Evolutionary conservation across 2,888 invertebrate genomes (phyloP).

Genomic region (Pseudanteris insignis): DNA sequence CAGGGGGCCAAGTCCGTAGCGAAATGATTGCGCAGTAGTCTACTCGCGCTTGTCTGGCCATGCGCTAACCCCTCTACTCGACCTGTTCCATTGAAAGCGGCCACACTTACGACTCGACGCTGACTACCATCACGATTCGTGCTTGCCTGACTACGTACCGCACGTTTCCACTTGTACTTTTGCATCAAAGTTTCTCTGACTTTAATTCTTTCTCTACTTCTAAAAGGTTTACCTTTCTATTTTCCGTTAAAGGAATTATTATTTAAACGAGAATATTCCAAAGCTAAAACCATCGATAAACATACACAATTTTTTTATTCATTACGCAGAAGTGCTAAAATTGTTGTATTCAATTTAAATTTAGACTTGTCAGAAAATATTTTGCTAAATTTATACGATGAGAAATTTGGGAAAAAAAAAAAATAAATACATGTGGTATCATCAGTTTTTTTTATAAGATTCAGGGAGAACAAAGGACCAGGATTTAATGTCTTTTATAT

Average conservation of each 20-base stretch:
- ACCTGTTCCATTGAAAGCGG: conserved; percentile 59
- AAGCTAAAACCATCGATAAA: too few species aligned
- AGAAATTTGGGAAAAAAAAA: too few species aligned
- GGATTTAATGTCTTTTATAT: too few species aligned
- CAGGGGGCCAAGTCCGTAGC: conserved; percentile 58
- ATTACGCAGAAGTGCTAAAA: too few species aligned
- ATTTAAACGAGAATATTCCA: too few species aligned
- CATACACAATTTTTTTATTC: conserved; percentile 6
- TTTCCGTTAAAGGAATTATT: conserved; percentile 19
- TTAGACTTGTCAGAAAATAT: too few species aligned
- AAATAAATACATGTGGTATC: too few species aligned
- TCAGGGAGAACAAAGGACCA: too few species aligned
- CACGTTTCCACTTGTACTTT: conserved; percentile 60
- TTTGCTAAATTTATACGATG: too few species aligned
- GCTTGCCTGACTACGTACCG: conserved; percentile 48
- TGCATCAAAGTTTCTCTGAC: conserved; percentile 45
- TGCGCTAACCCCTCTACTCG: conserved; percentile 49
- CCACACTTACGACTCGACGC: conserved; percentile 56
- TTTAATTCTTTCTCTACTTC: conserved; percentile 39
- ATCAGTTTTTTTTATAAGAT: too few species aligned
- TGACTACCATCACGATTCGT: conserved; percentile 49
- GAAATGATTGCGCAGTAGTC: conserved; percentile 60
- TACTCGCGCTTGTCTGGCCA: conserved; percentile 50
- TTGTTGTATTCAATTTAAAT: too few species aligned
- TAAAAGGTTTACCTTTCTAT: conserved; percentile 27